Base-by-base conservation (phyloP, 2,888 invertebrate genomes). In the Tethea ocularis region DNA sequence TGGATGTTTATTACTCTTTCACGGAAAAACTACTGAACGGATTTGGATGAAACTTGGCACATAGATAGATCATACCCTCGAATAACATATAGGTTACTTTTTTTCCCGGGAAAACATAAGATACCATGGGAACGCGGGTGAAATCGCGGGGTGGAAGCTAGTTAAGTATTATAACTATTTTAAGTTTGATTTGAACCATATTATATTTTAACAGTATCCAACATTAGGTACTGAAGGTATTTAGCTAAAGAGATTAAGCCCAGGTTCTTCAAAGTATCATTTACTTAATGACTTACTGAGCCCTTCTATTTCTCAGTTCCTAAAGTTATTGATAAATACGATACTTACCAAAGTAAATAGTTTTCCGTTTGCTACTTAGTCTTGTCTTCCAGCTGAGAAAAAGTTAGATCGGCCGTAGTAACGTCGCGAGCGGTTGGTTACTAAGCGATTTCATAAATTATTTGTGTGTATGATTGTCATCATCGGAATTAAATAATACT, bases 321-420 rank as follows among this genome's bases (percentile, higher is more conserved):
- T 22, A 22, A 53, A 54, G 54, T 54, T 54, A 54, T 54, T 54
- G 54, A 54, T 54, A 54, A 54, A 22, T 54, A 54, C 46, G 22
- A 33, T 22, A 54, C 54, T 17, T 46, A 20, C n/a, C 46, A 20
- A 46, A 46, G 46, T 15, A 46, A 46, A 46, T 46, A 46, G 46
- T 46, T 46, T 46, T 46, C 46, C 46, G 10, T 33, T 54, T 22
- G 33, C 54, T 54, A 54, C 54, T 54, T 53, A 41, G 53, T 53
- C 53, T 53, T 53, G 53, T 33, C 41, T 41, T 29, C 15, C 26
- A 29, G 29, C 33, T 20, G 36, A 33, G 33, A 33, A 22, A 29
- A 33, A 33, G 33, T n/a, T 8, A 20, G 33, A 22, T 8, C 33
- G 53, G 15, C 26, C 7, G 26, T 26, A 46, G 46, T 20, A 2